phyloP scores from a whole-genome alignment of 2,888 invertebrate genomes.

The Lycocerus yunnanus region DNA sequence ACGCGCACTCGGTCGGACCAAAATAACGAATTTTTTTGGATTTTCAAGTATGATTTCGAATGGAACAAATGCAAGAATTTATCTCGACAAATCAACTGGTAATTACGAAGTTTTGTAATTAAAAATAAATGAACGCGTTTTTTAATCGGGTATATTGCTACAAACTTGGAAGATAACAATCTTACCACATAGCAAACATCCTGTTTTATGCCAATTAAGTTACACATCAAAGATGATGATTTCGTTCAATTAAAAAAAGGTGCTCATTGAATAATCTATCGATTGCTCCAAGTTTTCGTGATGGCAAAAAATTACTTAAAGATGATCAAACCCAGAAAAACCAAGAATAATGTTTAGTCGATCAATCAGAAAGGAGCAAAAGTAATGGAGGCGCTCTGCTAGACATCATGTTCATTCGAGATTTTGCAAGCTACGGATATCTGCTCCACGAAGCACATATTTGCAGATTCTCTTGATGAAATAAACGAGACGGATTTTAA shows the following conservation, averaged over 20 bases:
- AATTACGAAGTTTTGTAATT: slow-evolving; percentile 6
- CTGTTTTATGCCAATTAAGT: slow-evolving; percentile 14
- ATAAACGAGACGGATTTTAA: neutral
- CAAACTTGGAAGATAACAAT: slow-evolving; percentile 11
- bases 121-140: slow-evolving; percentile 8
- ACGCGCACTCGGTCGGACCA: neutral
- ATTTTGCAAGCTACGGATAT: neutral
- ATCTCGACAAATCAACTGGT: neutral
- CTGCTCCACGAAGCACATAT: neutral
- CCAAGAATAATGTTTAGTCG: neutral
- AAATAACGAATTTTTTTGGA: neutral
- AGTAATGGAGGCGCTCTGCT: neutral
- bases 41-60: neutral
- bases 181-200: slow-evolving; percentile 9
- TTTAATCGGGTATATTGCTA: neutral
- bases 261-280: neutral
- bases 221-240: neutral
- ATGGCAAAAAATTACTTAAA: neutral
- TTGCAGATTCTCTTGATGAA: neutral
- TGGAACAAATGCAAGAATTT: neutral
- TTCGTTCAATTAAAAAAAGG: neutral
- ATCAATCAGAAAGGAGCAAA: neutral
- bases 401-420: neutral
- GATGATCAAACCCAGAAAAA: neutral
- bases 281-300: neutral